Evolutionary conservation across 2,113 vertebrate genomes (phyloP).

Genomic region (Thamnophis sirtalis): DNA sequence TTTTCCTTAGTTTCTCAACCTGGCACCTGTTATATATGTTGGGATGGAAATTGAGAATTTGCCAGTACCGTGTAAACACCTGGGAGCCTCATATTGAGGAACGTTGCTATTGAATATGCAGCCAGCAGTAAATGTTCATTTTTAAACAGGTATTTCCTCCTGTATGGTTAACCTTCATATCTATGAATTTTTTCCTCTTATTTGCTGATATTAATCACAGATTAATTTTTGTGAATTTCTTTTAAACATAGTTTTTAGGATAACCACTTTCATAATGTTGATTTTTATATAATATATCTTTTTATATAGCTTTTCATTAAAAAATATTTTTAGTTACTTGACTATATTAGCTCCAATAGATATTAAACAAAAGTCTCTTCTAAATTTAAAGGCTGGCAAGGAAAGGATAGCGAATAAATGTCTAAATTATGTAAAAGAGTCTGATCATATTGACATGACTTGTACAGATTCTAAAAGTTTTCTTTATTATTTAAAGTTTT

Average conservation of each 20-base stretch:
- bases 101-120: no score
- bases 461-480: background rate
- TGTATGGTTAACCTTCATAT: background rate
- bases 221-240: background rate
- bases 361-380: background rate
- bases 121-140: no score
- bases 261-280: background rate
- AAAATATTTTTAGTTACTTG: background rate
- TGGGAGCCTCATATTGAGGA: no score
- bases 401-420: background rate
- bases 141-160: background rate
- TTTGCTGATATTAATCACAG: background rate
- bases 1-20: background rate
- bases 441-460: background rate
- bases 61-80: no score
- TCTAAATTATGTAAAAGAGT: background rate
- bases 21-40: no score
- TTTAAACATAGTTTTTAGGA: background rate
- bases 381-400: background rate
- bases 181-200: background rate
- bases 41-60: background rate
- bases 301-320: background rate
- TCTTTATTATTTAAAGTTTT: conserved; percentile 26
- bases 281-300: no score
- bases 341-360: conserved; percentile 4